Percentiles rank a stretch among this genome's conserved stretches.
Conservation (phyloP, 2,113 vertebrate species). For the Podarcis muralis region DNA sequence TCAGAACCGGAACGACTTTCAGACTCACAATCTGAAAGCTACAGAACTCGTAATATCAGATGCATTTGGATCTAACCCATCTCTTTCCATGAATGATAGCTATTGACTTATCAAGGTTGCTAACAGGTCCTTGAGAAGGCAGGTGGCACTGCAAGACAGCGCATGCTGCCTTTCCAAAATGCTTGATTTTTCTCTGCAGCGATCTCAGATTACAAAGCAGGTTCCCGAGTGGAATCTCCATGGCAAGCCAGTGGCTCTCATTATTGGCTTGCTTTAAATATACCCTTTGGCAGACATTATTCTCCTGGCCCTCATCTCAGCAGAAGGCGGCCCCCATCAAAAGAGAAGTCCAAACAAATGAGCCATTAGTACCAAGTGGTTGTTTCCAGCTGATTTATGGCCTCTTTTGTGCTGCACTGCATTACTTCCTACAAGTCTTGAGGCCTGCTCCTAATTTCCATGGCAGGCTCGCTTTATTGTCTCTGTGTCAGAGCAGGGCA, state of each 20-base stretch:
- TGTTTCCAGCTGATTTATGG: conserved; percentile 54
- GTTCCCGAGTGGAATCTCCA: background rate
- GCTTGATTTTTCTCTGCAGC: background rate
- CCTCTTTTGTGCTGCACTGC: conserved; percentile 39
- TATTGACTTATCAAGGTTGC: background rate
- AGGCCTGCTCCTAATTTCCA: background rate
- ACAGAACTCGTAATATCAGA: background rate
- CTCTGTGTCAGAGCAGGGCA: conserved; percentile 2
- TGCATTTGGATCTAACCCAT: background rate
- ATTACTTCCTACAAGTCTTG: conserved; percentile 38
- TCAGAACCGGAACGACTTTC: too few species aligned
- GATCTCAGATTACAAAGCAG: rapidly evolving
- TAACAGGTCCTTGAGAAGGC: background rate
- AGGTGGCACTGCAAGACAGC: background rate
- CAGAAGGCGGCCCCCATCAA: conserved; percentile 53
- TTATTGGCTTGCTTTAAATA: conserved; percentile 34
- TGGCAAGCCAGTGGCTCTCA: background rate
- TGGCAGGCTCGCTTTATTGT: conserved; percentile 35
- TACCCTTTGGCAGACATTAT: conserved; percentile 25
- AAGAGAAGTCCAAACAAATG: conserved; percentile 53
- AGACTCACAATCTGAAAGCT: background rate
- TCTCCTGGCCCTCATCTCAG: conserved; percentile 41
- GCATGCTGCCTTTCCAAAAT: background rate
- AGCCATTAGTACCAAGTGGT: conserved; percentile 62
- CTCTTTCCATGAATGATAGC: rapidly evolving